Evolutionary conservation across 1,140 invertebrate species (phyloP).

Genomic region (Ceratina japonica): DNA sequence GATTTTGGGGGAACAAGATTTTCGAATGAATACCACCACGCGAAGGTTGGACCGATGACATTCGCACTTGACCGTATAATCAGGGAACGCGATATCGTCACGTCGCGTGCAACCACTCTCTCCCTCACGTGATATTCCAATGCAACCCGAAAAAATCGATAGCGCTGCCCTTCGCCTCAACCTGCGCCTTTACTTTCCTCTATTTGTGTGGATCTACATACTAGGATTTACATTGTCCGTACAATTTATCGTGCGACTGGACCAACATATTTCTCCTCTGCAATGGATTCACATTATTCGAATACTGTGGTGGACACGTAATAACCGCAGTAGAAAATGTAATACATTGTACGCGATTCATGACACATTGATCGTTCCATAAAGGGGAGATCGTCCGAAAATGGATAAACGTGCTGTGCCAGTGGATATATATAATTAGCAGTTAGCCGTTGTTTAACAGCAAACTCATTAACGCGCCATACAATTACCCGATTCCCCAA

Average conservation of each 20-base stretch:
- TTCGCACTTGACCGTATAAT: conserved; percentile 60
- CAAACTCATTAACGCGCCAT: conserved; percentile 10
- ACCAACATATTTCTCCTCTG: too few relatives aligned
- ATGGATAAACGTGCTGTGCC: too few relatives aligned
- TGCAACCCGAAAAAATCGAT: conserved; percentile 54
- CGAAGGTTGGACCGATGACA: conserved; percentile 55
- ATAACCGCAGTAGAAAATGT: too few relatives aligned
- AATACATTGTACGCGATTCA: too few relatives aligned
- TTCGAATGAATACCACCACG: not conserved
- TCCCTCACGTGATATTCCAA: conserved; percentile 41
- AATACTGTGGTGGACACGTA: too few relatives aligned
- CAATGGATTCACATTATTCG: too few relatives aligned
- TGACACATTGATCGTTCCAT: too few relatives aligned
- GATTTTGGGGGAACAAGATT: conserved; percentile 1
- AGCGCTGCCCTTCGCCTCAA: conserved; percentile 20
- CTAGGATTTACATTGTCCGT: too few relatives aligned
- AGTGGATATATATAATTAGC: not conserved
- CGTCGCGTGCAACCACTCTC: conserved; percentile 51
- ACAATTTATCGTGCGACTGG: too few relatives aligned
- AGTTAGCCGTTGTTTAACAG: not conserved
- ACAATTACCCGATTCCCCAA: conserved; percentile 41
- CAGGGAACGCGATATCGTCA: conserved; percentile 44
- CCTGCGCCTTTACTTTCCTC: not conserved
- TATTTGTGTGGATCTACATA: too few relatives aligned
- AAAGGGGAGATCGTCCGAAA: too few relatives aligned